Base-by-base conservation (phyloP, 2,113 vertebrate species). In the Myotis brandtii region DNA sequence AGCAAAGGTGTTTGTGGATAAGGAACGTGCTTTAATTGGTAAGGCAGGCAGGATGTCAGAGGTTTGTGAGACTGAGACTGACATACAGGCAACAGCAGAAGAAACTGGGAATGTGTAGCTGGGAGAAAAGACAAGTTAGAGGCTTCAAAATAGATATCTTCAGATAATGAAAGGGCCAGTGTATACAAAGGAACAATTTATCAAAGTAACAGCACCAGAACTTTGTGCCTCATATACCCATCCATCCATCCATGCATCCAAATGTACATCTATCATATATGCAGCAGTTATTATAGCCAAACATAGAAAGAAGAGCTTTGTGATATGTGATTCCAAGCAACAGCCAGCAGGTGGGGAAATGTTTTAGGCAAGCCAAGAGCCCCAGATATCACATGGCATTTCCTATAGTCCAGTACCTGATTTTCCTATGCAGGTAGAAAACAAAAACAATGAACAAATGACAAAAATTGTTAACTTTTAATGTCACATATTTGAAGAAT, bases 301-400 rank as follows among this genome's bases (percentile, higher is more conserved):
- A 18, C 84, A 46, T 23, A 20, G 20, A 91, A 86, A 79, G 23
- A 87, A 17, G 32, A 34, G 21, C 7, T 90, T 81, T 79, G 27
- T 72, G n/a, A n/a, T 56, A 50, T 80, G 75, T 76, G 59, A 90
- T 92, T 95, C 77, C 40, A 67, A 76, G 25, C 52, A 85, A 80
- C 6, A 86, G 66, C 52, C 54, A 67, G 76, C 34, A 91, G 81
- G 25, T 77, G 34, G 87, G 50, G 76, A 85, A 92, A 89, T 20
- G 34, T 77, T 88, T 69, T 83, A 87, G 56, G 72, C 30, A 59
- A 85, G n/a, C 27, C 81, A 95, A 81, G 27, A 21, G 16, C 18
- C 83, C 40, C 80, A 52, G 70, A 66, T 66, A 56, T 86, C 59
- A 87, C 40, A 79, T 6, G 9, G 9, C 18, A 75, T 91, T 76